phyloP scores from a whole-genome alignment of 2,113 vertebrate genomes.

The Nyctibius bracteatus region DNA sequence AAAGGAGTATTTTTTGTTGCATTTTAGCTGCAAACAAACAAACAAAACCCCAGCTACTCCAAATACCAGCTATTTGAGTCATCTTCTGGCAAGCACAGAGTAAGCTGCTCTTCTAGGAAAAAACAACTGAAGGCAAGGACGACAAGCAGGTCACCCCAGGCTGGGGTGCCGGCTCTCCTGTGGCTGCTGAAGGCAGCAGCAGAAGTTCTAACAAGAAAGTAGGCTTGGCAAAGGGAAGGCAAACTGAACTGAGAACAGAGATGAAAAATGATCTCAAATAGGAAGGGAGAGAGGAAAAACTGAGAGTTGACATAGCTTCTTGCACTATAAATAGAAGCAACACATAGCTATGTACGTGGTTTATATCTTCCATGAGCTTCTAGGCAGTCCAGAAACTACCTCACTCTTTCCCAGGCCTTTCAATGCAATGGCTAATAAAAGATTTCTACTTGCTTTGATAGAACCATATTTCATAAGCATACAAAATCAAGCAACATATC shows the following conservation, averaged over 20 bases:
- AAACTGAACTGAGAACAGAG: neutral
- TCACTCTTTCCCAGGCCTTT: neutral
- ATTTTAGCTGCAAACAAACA: neutral
- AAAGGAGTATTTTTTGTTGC: neutral
- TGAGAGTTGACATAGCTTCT: neutral
- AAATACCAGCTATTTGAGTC: neutral
- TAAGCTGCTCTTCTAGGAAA: neutral
- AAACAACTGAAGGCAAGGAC: neutral
- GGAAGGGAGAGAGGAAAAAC: constrained; percentile 12
- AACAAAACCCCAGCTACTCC: neutral
- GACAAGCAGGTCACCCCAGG: neutral
- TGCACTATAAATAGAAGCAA: neutral
- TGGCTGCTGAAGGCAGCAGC: neutral
- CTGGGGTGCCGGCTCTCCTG: neutral
- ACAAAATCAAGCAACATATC: neutral
- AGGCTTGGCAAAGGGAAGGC: neutral
- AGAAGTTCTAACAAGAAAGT: neutral
- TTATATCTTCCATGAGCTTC: neutral
- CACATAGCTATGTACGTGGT: neutral
- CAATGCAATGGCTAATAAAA: neutral
- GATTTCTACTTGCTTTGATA: neutral
- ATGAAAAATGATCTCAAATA: neutral
- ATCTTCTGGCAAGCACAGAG: neutral
- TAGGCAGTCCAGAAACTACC: neutral
- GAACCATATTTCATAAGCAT: neutral